Evolutionary conservation across 2,113 vertebrate genomes (phyloP).

Genomic region (Atherinomorus stipes): DNA sequence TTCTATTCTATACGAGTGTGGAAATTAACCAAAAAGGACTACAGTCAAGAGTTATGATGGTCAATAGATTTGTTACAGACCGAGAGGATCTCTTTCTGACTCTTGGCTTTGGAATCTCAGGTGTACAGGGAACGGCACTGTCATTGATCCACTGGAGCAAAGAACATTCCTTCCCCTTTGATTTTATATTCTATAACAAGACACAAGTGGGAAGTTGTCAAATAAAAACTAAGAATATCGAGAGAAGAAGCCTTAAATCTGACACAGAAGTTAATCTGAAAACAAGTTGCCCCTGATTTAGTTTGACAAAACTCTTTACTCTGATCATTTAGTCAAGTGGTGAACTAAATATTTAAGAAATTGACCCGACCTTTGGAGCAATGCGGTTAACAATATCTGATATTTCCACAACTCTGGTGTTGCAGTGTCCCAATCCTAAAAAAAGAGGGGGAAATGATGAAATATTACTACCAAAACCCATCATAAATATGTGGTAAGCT

Average conservation of each 20-base stretch:
- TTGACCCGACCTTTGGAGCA: slow-evolving; percentile 89
- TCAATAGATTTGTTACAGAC: slow-evolving; percentile 66
- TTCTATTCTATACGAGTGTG: background rate
- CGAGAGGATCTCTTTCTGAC: slow-evolving; percentile 80
- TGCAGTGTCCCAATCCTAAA: slow-evolving; percentile 76
- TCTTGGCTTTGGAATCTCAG: slow-evolving; percentile 79
- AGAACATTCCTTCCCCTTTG: slow-evolving; percentile 75
- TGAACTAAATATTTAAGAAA: background rate
- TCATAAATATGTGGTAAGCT: background rate
- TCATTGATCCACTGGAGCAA: slow-evolving; percentile 93
- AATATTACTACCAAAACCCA: background rate
- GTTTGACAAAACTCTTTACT: background rate
- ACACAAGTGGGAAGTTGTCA: background rate
- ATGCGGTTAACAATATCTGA: slow-evolving; percentile 94
- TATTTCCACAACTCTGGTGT: slow-evolving; percentile 86
- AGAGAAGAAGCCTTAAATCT: background rate
- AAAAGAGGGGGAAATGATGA: background rate
- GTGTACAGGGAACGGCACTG: slow-evolving; percentile 88
- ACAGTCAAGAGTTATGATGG: background rate
- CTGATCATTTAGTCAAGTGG: background rate
- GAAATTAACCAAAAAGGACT: background rate
- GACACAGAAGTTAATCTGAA: background rate
- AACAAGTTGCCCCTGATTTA: no score
- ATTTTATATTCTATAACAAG: slow-evolving; percentile 81
- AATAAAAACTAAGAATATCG: background rate